These are phyloP conservation scores for Eudasyphora cyanicolor DNA, from an alignment of 2,888 invertebrate species.

Conservation along the genomic window DNA sequence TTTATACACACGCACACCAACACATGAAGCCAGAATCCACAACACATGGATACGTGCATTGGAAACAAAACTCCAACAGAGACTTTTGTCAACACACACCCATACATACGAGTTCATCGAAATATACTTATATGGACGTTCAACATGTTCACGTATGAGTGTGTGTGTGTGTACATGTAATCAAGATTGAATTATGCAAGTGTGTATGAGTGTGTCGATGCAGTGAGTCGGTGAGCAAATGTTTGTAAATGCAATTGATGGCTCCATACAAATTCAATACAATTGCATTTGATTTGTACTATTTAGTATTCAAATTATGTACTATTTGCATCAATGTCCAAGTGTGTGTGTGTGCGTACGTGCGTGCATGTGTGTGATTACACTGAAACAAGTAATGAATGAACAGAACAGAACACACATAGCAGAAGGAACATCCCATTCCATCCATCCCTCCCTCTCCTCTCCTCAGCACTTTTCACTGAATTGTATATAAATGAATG, in stretches of 20 bases:
- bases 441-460: not conserved
- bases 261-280: conserved; percentile 42
- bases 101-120: too few species aligned
- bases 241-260: conserved; percentile 23
- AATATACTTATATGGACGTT: too few species aligned
- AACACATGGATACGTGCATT: not conserved
- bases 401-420: not conserved
- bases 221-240: not conserved
- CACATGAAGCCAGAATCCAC: not conserved
- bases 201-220: not conserved
- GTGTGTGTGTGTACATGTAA: not conserved
- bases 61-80: too few species aligned
- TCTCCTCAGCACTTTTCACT: not conserved
- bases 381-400: not conserved
- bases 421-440: not conserved
- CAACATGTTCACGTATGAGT: not conserved
- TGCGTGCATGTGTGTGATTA: conserved; percentile 3
- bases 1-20: conserved; percentile 32
- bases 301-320: conserved; percentile 37
- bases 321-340: conserved; percentile 20
- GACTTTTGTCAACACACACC: not conserved
- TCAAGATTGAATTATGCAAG: too few species aligned
- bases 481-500: conserved; percentile 18
- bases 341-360: not conserved
- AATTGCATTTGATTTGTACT: conserved; percentile 61